A percentile compares a stretch with the other conserved stretches of the same genome.
phyloP scores from a whole-genome alignment of 2,797 vertebrate species.

The Podarcis lilfordi region DNA sequence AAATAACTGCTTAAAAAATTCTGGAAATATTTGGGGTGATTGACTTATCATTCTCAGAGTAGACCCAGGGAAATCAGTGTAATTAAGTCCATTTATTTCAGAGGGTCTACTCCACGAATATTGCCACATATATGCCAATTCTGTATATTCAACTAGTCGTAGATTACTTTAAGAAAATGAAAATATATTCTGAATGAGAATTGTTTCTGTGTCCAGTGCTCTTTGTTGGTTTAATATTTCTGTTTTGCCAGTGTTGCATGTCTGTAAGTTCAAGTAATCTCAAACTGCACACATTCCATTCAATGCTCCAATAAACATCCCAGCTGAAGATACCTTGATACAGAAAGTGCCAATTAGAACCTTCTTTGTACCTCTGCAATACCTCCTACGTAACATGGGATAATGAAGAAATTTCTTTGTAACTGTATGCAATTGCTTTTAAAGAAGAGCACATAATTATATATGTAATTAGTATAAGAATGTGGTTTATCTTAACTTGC shows the following conservation, averaged over 20 bases:
- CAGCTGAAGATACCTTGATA: not conserved
- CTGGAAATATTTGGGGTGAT: not conserved
- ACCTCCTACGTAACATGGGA: not conserved
- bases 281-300: not conserved
- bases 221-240: not conserved
- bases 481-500: not conserved
- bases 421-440: not conserved
- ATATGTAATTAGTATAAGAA: not conserved
- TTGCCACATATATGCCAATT: no score
- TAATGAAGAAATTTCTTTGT: not conserved
- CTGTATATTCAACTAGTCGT: accelerated
- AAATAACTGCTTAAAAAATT: not conserved
- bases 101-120: no score
- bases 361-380: not conserved
- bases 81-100: no score
- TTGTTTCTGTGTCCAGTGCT: not conserved
- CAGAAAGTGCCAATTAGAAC: not conserved
- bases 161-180: not conserved
- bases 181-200: not conserved
- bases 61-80: no score
- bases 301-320: not conserved
- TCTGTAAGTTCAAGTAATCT: not conserved
- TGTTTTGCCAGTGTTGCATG: not conserved
- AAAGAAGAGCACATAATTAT: not conserved
- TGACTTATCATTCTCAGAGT: no score